Conservation (phyloP, 2,888 invertebrate genomes). For the Seira sanloemensis region DNA sequence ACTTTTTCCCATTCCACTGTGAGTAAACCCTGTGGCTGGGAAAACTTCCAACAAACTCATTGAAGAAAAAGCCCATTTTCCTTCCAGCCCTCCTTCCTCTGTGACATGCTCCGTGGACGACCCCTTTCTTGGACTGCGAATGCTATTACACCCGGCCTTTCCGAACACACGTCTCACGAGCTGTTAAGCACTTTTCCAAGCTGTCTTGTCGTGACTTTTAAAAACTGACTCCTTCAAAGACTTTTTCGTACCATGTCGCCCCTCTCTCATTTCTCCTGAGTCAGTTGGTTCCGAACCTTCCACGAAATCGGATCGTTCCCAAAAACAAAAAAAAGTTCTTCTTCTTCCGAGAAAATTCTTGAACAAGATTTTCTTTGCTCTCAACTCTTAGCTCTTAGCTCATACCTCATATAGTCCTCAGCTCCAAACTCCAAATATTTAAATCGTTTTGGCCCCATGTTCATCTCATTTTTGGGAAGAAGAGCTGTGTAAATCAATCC, state of each 20-base stretch:
- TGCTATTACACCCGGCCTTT: neutral
- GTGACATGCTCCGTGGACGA: neutral
- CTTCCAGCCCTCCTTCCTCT: neutral
- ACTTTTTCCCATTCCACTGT: too few species aligned
- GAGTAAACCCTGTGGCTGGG: too few species aligned
- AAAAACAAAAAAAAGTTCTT: neutral
- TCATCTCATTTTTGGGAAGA: too few species aligned
- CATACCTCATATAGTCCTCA: too few species aligned
- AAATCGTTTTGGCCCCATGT: too few species aligned
- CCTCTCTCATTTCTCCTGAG: neutral
- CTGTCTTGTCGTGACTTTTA: neutral
- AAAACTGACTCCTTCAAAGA: neutral
- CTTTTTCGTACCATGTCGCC: neutral
- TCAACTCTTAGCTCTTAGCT: too few species aligned
- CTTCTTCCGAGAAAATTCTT: neutral
- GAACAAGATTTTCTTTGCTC: too few species aligned
- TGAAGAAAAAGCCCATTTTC: too few species aligned
- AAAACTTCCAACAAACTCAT: too few species aligned
- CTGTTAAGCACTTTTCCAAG: neutral
- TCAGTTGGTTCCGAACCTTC: slow-evolving; percentile 49
- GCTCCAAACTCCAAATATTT: too few species aligned
- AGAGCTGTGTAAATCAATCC: too few species aligned
- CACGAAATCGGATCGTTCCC: slow-evolving; percentile 43
- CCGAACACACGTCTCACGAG: neutral
- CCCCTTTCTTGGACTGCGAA: neutral